phyloP scores from a whole-genome alignment of 2,797 vertebrate species.

The Tangara arthus region DNA sequence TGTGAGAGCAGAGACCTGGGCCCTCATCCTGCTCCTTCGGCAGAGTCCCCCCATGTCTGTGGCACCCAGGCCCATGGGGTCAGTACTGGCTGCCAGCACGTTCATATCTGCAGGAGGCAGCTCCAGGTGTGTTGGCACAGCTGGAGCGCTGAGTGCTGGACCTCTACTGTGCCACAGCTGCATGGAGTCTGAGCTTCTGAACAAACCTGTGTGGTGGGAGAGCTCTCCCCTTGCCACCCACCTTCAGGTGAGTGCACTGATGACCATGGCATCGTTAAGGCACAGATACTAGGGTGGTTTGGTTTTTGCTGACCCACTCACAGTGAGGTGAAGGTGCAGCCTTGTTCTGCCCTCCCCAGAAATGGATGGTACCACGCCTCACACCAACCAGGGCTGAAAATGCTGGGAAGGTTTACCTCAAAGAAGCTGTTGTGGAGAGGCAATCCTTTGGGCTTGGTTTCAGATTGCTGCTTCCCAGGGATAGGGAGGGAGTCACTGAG shows the following conservation, averaged over 20 bases:
- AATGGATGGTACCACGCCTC: background rate
- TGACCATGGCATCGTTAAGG: accelerated
- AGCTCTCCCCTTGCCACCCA: background rate
- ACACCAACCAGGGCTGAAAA: background rate
- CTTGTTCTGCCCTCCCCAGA: background rate
- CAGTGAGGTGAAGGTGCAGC: background rate
- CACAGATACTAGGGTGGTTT: background rate
- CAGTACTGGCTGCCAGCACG: accelerated
- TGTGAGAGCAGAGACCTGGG: background rate
- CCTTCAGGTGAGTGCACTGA: accelerated
- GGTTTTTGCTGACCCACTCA: background rate
- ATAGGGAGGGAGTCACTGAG: background rate
- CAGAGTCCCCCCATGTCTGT: accelerated
- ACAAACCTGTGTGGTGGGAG: background rate
- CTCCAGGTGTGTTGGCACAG: background rate
- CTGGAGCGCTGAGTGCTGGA: background rate
- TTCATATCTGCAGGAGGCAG: background rate
- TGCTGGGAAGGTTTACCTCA: background rate
- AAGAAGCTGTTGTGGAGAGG: background rate
- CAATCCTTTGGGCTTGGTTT: background rate
- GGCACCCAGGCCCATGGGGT: background rate
- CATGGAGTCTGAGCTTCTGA: background rate
- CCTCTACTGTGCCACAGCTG: background rate
- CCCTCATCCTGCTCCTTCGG: background rate
- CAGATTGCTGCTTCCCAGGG: accelerated